A percentile compares a stretch with the other conserved stretches of the same genome.
Evolutionary conservation across 1,140 invertebrate genomes (phyloP).

Genomic region (Telenomus remus): DNA sequence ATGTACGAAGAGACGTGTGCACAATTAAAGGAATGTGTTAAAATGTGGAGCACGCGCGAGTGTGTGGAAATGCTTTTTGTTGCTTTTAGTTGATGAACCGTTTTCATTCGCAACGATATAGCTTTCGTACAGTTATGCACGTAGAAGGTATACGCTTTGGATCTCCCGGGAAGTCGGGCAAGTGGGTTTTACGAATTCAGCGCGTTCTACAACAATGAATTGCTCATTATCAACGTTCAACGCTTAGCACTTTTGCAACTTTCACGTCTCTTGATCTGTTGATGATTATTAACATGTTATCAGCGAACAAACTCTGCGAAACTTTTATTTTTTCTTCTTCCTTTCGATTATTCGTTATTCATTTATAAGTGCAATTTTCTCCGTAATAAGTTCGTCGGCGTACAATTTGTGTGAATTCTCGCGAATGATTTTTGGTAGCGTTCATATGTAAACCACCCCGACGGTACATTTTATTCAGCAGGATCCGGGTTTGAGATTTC

Average conservation of each 20-base stretch:
- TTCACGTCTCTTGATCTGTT: constrained; percentile 2
- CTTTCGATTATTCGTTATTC: too few species aligned
- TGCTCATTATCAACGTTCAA: constrained; percentile 42
- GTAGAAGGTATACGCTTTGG: constrained; percentile 25
- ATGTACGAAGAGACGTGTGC: too few species aligned
- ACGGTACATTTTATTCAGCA: background rate
- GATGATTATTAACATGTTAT: constrained; percentile 19
- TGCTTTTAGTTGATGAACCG: constrained; percentile 54
- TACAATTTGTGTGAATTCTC: too few species aligned
- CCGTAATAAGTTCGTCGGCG: too few species aligned
- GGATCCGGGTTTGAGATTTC: constrained; percentile 6
- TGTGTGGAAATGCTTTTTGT: constrained; percentile 30
- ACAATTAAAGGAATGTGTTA: background rate
- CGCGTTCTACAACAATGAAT: constrained; percentile 41
- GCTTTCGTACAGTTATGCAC: constrained; percentile 42
- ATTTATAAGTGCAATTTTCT: too few species aligned
- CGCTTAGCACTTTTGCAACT: constrained; percentile 34
- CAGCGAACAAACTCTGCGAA: background rate
- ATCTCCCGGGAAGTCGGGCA: constrained; percentile 35
- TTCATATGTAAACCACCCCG: too few species aligned
- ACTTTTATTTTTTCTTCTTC: too few species aligned
- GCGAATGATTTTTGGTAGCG: too few species aligned
- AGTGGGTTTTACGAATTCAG: constrained; percentile 51
- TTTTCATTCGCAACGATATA: constrained; percentile 38
- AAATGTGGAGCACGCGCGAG: constrained; percentile 9